Evolutionary conservation across 2,797 vertebrate species (phyloP), one percentile per base, ranked within the genome.

Genomic region (Lacerta bilineata): DNA sequence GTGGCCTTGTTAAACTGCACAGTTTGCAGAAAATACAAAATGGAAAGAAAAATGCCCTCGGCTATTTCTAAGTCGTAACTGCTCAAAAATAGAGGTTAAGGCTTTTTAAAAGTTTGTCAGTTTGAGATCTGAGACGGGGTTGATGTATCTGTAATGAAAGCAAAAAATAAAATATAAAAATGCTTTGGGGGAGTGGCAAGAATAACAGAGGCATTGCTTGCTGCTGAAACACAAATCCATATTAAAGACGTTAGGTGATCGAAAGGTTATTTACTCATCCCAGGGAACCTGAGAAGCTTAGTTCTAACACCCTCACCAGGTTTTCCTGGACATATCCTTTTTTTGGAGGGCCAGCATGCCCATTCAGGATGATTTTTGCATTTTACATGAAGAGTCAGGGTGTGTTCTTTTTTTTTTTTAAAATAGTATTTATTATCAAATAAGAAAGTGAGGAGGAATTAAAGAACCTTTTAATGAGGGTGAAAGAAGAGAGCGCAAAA

Each of bases 11-110:
- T 94, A 94, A 80, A 94, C 87, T 92, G 87, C 91, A 91, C 89
- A 94, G 93, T 95, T 95, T 94, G 90, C 91, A 91, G 95, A 94
- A 88, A 96, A 94, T 90, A 93, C 13, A 93, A 93, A 85, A 85
- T 90, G 88, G 88, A 91, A 93, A 93, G 93, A 91, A 92, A 92
- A 88, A 93, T 95, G 94, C 90, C 86, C 88, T 50, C 87, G 80
- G 90, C 88, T 92, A 90, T 95, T 95, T 95, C 93, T 92, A 91
- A 94, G 92, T 87, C 87, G 80, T 9, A 18, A 72, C 83, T 91
- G 86, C 88, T 92, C 75, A 82, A 92, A 93, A 88, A 78, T 83
- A 83, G 79, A 91, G 66, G 80, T 33, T 66, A 68, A 91, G 84
- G 61, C 15, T 90, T 77, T 90, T 95, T 89, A 89, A 84, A 85